Evolutionary conservation across 92 coral and sea anemone genomes (phyloP), one percentile per base, ranked within the genome.

Genomic region (Heteractis magnifica): DNA sequence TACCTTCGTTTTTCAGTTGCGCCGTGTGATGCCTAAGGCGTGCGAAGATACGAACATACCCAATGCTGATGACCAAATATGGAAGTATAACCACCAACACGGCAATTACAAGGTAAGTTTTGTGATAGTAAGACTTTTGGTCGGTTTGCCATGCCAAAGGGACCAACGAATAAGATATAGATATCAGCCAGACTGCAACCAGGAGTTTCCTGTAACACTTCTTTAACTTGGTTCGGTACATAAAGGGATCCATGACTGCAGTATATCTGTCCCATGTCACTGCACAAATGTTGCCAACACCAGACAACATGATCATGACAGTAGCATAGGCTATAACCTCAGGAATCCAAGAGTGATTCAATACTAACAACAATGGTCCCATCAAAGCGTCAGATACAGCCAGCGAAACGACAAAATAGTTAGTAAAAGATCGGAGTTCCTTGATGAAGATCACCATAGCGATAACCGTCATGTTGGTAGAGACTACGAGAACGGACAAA

Each of bases 351-450:
- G 88, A 50, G 1, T 55, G 82, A 21, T 83, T 26, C 44, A 84
- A 49, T 7, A 88, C 85, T 14, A 88, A 56, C 18, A 79, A 70
- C 11, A 88, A 88, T 4, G 85, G 82, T 18, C 91, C 91, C 16
- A 74, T 77, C 50, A 88, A 65, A 52, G 84, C 59, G 64, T 88
- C 91, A 26, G 91, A 88, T 23, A 84, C 20, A n/a, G 91, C 91
- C 52, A 88, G 82, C 8, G 90, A 87, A 19, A 72, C 84, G 23
- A 87, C 87, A 68, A 87, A 83, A 49, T 80, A 80, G 76, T 88
- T 84, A 10, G 88, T 87, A 56, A 58, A 87, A 5, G 90, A 83
- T 51, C 87, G 76, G 9, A 87, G 87, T 53, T 79, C 58, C 86
- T 73, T 87, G 90, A 76, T 70, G 65, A 76, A 48, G 72, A 87